Evolutionary conservation across 2,113 vertebrate genomes (phyloP).

Genomic region (Donacobius atricapilla): DNA sequence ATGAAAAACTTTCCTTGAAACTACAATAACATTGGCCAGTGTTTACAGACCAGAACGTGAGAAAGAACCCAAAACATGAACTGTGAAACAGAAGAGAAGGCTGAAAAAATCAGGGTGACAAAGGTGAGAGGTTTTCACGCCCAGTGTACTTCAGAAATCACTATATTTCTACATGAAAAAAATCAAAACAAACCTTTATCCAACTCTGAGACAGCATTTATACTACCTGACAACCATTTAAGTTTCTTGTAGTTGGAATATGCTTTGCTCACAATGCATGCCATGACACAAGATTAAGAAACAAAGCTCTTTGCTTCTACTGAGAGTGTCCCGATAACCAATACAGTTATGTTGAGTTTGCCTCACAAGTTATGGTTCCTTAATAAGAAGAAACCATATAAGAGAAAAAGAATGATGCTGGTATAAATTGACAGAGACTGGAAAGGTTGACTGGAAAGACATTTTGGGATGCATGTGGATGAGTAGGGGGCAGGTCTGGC

Average conservation of each 20-base stretch:
- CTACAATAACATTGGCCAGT: no score
- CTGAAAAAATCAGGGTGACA: no score
- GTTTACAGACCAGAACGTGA: no score
- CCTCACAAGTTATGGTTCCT: background rate
- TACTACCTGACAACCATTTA: background rate
- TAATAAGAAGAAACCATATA: background rate
- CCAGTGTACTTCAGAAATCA: background rate
- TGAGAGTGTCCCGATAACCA: background rate
- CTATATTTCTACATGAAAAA: background rate
- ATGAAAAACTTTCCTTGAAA: no score
- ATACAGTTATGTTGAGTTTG: background rate
- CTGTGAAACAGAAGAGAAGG: no score
- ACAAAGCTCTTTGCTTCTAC: background rate
- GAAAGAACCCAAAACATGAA: no score
- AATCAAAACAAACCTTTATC: background rate
- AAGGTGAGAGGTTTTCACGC: background rate
- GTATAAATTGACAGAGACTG: background rate
- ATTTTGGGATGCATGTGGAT: background rate
- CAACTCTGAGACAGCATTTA: background rate
- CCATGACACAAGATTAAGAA: background rate
- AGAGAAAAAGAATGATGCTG: background rate
- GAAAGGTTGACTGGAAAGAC: background rate
- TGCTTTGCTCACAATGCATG: background rate
- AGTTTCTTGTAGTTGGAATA: background rate
- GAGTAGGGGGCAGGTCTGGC: background rate